A percentile compares a stretch with the other conserved stretches of the same genome.
Evolutionary conservation across 2,113 vertebrate genomes (phyloP).

Genomic region (Daubentonia madagascariensis): DNA sequence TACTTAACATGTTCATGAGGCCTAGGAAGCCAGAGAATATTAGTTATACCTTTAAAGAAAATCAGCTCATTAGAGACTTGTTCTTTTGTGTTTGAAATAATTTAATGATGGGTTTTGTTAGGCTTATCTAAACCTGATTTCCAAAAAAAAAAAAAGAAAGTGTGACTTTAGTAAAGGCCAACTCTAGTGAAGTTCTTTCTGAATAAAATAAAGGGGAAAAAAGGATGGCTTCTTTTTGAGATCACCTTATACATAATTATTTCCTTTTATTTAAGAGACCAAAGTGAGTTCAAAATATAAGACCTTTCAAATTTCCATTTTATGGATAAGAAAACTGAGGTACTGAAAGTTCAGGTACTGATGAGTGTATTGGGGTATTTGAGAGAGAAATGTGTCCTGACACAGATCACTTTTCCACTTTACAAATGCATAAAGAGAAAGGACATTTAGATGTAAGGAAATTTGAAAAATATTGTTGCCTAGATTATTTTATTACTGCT

Average conservation of each 20-base stretch:
- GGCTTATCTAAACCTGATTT: conserved; percentile 31
- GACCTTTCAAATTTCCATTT: not conserved
- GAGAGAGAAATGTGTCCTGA: not conserved
- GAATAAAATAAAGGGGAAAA: not conserved
- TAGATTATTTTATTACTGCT: conserved; percentile 27
- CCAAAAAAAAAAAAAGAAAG: not conserved
- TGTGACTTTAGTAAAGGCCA: not conserved
- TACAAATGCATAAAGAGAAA: not conserved
- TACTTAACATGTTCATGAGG: not conserved
- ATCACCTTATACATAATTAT: not conserved
- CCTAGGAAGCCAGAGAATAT: not conserved
- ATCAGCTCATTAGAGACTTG: not conserved
- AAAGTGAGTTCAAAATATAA: not conserved
- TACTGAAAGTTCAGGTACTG: not conserved
- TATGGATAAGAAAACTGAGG: not conserved
- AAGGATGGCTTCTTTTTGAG: not conserved
- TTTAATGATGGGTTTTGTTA: not conserved
- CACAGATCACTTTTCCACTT: not conserved
- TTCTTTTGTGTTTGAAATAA: conserved; percentile 24
- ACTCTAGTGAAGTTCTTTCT: conserved; percentile 3
- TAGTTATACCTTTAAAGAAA: conserved; percentile 9
- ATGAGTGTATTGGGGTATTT: not conserved
- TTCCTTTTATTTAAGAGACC: conserved; percentile 25
- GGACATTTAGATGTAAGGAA: not conserved
- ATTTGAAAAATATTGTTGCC: conserved; percentile 7